Conservation (phyloP, 2,113 vertebrate species). For the Vireo altiloquus region DNA sequence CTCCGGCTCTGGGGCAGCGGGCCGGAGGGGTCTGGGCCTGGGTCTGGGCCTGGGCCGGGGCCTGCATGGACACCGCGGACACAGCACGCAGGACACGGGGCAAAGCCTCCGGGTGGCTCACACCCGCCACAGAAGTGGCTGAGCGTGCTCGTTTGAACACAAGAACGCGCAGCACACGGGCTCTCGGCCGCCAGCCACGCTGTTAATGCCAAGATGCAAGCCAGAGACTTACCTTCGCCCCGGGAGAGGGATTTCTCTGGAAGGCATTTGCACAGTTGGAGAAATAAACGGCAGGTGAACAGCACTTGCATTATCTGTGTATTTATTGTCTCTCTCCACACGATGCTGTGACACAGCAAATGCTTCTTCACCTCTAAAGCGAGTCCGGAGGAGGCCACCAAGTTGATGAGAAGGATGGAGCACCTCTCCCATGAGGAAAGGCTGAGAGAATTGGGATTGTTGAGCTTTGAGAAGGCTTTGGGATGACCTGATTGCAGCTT, state of each 20-base stretch:
- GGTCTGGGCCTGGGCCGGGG: not conserved
- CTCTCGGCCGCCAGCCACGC: not conserved
- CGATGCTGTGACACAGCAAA: constrained; percentile 75
- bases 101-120: too few relatives aligned
- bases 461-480: not conserved
- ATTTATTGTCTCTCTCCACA: constrained; percentile 68
- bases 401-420: not conserved
- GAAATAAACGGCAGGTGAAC: constrained; percentile 78
- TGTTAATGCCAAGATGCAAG: not conserved
- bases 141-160: not conserved
- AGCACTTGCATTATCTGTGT: constrained; percentile 73
- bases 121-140: not conserved
- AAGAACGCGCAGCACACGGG: not conserved
- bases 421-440: not conserved
- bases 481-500: not conserved
- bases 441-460: not conserved
- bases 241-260: constrained; percentile 73
- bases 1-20: not conserved
- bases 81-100: not conserved
- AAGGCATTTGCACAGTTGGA: constrained; percentile 75
- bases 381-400: not conserved
- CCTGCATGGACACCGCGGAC: not conserved
- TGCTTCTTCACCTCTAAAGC: constrained; percentile 68
- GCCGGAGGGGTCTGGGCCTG: rapidly evolving
- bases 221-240: constrained; percentile 72